Evolutionary conservation across 1,140 invertebrate genomes (phyloP).

Genomic region (Calliphora vicina): DNA sequence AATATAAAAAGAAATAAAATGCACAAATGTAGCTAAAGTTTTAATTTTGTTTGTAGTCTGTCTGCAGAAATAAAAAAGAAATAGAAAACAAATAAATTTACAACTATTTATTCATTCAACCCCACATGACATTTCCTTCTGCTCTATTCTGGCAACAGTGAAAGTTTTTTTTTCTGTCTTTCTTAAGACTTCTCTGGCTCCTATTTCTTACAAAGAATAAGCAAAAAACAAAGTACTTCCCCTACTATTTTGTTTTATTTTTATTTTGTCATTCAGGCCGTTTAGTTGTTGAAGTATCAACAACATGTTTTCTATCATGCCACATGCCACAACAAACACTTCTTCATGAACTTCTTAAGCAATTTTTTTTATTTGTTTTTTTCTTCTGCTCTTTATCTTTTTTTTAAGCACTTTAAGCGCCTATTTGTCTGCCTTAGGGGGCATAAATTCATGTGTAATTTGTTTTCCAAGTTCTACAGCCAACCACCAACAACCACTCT

Average conservation of each 20-base stretch:
- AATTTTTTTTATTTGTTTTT: background rate
- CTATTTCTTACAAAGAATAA: too few species aligned
- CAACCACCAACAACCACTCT: background rate
- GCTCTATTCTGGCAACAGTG: too few species aligned
- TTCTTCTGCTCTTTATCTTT: too few species aligned
- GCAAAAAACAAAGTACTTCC: background rate
- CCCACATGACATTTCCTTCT: too few species aligned
- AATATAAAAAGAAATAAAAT: too few species aligned
- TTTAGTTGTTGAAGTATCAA: slow-evolving; percentile 6
- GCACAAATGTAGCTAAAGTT: too few species aligned
- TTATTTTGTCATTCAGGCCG: background rate
- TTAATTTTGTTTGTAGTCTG: background rate
- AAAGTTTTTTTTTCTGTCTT: too few species aligned
- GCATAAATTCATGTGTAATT: background rate
- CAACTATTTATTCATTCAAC: background rate
- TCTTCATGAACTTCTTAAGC: background rate
- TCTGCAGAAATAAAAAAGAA: background rate
- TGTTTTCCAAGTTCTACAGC: background rate
- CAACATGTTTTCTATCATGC: background rate
- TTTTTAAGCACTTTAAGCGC: background rate
- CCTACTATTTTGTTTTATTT: background rate
- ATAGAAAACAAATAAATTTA: background rate
- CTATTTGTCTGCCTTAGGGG: background rate
- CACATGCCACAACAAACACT: background rate
- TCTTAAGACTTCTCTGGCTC: too few species aligned